phyloP scores from a whole-genome alignment of 2,888 invertebrate genomes.

The Phymatocera aterrima region DNA sequence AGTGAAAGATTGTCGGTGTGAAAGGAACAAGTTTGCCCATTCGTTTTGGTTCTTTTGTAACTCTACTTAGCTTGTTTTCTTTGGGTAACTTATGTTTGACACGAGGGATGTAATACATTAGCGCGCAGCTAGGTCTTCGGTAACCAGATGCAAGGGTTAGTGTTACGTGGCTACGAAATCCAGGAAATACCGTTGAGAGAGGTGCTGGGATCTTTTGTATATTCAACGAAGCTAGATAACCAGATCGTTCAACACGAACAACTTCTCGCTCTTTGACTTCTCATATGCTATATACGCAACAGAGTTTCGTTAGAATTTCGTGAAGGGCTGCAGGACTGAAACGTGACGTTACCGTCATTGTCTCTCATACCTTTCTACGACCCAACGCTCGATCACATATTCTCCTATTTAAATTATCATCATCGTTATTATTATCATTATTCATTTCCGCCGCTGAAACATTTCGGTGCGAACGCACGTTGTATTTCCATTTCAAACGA shows the following conservation, averaged over 20 bases:
- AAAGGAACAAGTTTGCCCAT: not conserved
- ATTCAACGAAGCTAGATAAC: conserved; percentile 30
- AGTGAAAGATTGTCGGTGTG: not conserved
- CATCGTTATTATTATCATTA: not conserved
- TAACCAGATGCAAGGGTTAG: conserved; percentile 23
- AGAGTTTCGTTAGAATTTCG: not conserved
- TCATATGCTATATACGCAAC: not conserved
- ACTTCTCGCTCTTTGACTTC: conserved; percentile 23
- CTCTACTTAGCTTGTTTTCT: not conserved
- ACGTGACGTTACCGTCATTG: conserved; percentile 5
- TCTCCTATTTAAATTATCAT: not conserved
- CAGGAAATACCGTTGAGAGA: not conserved
- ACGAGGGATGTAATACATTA: not conserved
- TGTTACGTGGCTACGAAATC: not conserved
- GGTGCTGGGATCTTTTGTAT: conserved; percentile 29
- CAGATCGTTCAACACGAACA: conserved; percentile 28
- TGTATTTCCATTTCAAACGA: not conserved
- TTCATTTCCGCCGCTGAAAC: not conserved
- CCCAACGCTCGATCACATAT: not conserved
- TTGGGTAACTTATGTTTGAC: not conserved
- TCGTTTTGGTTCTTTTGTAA: not conserved
- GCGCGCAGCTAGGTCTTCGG: not conserved
- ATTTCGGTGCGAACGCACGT: not conserved
- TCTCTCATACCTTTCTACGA: not conserved
- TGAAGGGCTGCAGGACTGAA: not conserved